A percentile compares a stretch with the other conserved stretches of the same genome.
Evolutionary conservation across 2,888 invertebrate genomes (phyloP).

Genomic region (Habrosyne pyritoides): DNA sequence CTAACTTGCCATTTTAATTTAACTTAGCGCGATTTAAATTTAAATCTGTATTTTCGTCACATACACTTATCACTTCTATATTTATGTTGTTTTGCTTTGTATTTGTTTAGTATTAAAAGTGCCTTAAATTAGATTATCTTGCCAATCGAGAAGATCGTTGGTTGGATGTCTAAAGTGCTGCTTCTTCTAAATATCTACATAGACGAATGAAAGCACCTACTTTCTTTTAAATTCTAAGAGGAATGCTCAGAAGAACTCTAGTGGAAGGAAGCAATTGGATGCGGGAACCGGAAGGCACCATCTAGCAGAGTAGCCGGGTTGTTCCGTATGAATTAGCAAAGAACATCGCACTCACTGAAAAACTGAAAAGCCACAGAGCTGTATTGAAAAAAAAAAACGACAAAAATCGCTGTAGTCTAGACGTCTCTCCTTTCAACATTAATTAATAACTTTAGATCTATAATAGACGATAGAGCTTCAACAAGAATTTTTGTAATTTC

Average conservation of each 20-base stretch:
- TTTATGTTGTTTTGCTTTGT: too few relatives aligned
- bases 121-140: neutral
- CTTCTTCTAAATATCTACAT: neutral
- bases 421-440: too few relatives aligned
- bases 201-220: neutral
- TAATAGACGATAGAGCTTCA: too few relatives aligned
- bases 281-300: conserved; percentile 1
- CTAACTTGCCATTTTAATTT: too few relatives aligned
- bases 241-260: conserved; percentile 1
- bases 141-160: neutral
- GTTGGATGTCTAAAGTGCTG: neutral
- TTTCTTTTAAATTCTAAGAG: neutral
- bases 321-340: conserved; percentile 3
- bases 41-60: too few relatives aligned
- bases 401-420: neutral
- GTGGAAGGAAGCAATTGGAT: conserved; percentile 1
- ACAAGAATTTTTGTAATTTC: too few relatives aligned
- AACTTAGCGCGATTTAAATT: too few relatives aligned
- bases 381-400: neutral
- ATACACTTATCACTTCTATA: too few relatives aligned
- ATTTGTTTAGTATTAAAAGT: too few relatives aligned
- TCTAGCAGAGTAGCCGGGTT: neutral
- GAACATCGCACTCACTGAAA: neutral
- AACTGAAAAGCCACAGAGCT: neutral
- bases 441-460: too few relatives aligned